A percentile compares a stretch with the other conserved stretches of the same genome.
These are phyloP conservation scores for Microplitis deprimator DNA, from an alignment of 2,888 invertebrate species.

Conservation along the genomic window DNA sequence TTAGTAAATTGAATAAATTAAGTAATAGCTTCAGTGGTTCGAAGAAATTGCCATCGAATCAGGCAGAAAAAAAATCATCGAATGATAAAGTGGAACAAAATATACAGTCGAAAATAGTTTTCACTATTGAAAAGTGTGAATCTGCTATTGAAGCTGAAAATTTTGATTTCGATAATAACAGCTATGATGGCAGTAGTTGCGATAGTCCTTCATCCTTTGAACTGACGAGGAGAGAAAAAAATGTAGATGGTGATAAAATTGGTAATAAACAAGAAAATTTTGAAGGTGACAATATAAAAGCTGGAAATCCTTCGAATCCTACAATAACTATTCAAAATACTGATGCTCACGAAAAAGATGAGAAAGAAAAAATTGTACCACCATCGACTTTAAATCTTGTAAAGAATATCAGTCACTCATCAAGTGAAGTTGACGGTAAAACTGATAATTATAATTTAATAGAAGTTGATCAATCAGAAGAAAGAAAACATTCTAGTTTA, in stretches of 20 bases:
- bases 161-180: constrained; percentile 65
- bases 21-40: constrained; percentile 77
- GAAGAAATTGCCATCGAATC: constrained; percentile 41
- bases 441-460: constrained; percentile 24
- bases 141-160: constrained; percentile 72
- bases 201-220: too few species aligned
- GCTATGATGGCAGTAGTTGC: constrained; percentile 72
- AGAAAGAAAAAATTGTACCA: constrained; percentile 71
- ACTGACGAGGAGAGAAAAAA: too few species aligned
- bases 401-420: constrained; percentile 81
- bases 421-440: constrained; percentile 75
- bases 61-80: constrained; percentile 38
- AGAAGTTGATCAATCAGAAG: constrained; percentile 51
- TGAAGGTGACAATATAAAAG: neutral
- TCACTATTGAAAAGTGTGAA: constrained; percentile 63
- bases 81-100: constrained; percentile 38
- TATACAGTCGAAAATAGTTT: constrained; percentile 57
- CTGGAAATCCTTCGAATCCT: constrained; percentile 73
- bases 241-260: too few species aligned
- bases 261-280: neutral
- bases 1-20: constrained; percentile 86
- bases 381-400: constrained; percentile 75
- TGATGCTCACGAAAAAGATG: constrained; percentile 48
- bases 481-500: constrained; percentile 74
- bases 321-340: constrained; percentile 74